A percentile compares a stretch with the other conserved stretches of the same genome.
These are phyloP conservation scores for Cheiracanthium punctorium DNA, from an alignment of 2,888 invertebrate genomes.

Conservation along the genomic window DNA sequence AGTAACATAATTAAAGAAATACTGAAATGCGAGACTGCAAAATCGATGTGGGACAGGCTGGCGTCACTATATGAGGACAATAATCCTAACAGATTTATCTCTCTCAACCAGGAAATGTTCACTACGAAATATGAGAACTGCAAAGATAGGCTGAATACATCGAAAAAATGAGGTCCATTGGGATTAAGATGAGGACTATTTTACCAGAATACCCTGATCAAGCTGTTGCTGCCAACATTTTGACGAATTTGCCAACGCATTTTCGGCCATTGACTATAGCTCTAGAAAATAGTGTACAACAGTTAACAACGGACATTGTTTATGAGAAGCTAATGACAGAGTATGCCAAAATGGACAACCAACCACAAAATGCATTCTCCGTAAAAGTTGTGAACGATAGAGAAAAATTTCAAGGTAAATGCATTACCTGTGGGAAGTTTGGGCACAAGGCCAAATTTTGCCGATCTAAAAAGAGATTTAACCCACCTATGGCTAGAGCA, in stretches of 20 bases:
- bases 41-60: neutral
- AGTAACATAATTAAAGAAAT: constrained; percentile 1
- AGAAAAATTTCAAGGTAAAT: neutral
- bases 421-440: neutral
- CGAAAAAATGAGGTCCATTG: neutral
- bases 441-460: neutral
- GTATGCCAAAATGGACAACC: neutral
- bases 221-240: constrained; percentile 3
- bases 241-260: neutral
- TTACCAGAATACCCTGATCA: neutral
- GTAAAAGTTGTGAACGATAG: no score
- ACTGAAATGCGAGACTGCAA: neutral
- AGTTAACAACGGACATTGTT: neutral
- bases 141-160: neutral
- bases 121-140: neutral
- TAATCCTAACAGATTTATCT: neutral
- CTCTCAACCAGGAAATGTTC: neutral
- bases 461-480: neutral
- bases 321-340: neutral
- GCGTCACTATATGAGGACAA: neutral
- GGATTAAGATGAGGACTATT: neutral
- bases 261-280: neutral
- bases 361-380: no score
- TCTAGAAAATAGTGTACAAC: constrained; percentile 12
- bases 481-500: neutral